A percentile compares a stretch with the other conserved stretches of the same genome.
phyloP scores from a whole-genome alignment of 2,797 vertebrate species.

The Semotilus atromaculatus region DNA sequence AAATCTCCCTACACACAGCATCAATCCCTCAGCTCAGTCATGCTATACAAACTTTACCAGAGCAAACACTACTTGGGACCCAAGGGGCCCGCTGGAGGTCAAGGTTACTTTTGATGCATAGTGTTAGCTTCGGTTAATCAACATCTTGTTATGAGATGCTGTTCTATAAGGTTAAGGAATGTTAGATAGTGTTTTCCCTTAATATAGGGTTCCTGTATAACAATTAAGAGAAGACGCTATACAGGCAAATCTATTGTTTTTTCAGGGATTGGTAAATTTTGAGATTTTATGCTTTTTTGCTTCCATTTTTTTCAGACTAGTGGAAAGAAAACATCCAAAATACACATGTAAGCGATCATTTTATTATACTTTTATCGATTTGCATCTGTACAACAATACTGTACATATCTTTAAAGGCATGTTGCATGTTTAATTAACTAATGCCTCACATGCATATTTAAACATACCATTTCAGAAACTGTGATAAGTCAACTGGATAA shows the following conservation, averaged over 20 bases:
- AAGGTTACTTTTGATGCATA: not conserved
- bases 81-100: constrained; percentile 34
- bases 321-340: not conserved
- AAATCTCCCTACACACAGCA: constrained; percentile 25
- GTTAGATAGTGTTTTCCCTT: not conserved
- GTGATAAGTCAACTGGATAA: not conserved
- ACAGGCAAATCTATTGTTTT: not conserved
- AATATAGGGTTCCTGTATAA: not conserved
- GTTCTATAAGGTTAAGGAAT: not conserved
- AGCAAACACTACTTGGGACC: constrained; percentile 60
- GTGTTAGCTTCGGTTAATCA: not conserved
- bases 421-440: not conserved
- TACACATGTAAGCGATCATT: not conserved
- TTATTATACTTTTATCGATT: not conserved
- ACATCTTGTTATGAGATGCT: not conserved
- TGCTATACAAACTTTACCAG: not conserved
- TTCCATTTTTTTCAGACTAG: not conserved
- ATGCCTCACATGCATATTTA: not conserved
- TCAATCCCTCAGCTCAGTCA: constrained; percentile 40
- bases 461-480: not conserved
- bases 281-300: not conserved
- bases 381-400: not conserved
- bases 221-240: not conserved
- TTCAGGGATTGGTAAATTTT: not conserved
- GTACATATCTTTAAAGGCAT: not conserved